phyloP scores from a whole-genome alignment of 2,113 vertebrate species.

The Oncorhynchus nerka region DNA sequence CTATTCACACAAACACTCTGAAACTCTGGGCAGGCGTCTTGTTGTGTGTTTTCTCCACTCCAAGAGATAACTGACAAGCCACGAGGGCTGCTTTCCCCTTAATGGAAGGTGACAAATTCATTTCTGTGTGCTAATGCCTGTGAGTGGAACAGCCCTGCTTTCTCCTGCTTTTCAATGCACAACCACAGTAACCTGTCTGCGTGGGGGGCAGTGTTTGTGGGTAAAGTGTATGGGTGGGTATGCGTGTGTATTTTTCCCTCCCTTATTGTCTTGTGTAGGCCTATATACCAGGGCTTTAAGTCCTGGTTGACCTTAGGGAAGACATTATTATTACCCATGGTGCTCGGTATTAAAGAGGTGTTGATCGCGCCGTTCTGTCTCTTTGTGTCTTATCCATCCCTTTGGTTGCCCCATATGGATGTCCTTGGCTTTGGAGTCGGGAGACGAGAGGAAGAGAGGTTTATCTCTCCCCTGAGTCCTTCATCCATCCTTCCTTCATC shows the following conservation, averaged over 20 bases:
- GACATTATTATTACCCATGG: conserved; percentile 29
- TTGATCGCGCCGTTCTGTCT: conserved; percentile 22
- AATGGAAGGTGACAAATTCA: conserved; percentile 79
- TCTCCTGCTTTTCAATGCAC: conserved; percentile 27
- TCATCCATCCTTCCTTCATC: conserved; percentile 37
- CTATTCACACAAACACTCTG: not conserved
- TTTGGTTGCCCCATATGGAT: conserved; percentile 58
- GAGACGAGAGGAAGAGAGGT: not conserved
- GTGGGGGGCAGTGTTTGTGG: not conserved
- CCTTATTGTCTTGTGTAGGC: conserved; percentile 13
- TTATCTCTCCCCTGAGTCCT: conserved; percentile 53
- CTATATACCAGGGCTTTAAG: not conserved
- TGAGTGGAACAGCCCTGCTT: conserved; percentile 68
- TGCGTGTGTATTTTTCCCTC: not conserved
- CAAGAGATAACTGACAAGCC: conserved; percentile 69
- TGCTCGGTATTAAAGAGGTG: conserved; percentile 50
- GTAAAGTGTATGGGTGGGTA: conserved; percentile 9
- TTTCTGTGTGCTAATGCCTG: conserved; percentile 71
- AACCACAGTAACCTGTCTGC: not conserved
- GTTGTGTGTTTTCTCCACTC: conserved; percentile 53
- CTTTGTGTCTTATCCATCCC: conserved; percentile 3
- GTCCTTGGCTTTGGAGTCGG: conserved; percentile 56
- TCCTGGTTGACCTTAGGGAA: conserved; percentile 56
- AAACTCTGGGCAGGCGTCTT: conserved; percentile 1
- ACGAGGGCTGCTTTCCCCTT: conserved; percentile 60